Evolutionary conservation across 2,113 vertebrate species (phyloP).

Genomic region (Eulacestoma nigropectus): DNA sequence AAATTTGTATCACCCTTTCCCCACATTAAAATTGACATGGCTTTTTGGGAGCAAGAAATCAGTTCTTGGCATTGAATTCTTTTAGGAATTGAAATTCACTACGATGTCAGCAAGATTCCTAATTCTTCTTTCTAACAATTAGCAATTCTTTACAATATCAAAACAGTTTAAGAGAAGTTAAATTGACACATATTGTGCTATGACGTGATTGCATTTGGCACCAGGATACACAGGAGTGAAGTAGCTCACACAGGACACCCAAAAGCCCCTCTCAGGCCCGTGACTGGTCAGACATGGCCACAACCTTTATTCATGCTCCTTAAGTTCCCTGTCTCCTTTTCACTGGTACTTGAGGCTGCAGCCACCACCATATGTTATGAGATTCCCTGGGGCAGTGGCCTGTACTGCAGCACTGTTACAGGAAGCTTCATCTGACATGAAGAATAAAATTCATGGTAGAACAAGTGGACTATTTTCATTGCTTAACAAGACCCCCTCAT

Average conservation of each 20-base stretch:
- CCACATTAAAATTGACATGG: background rate
- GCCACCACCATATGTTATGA: fast-evolving
- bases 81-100: background rate
- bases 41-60: background rate
- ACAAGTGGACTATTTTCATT: background rate
- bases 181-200: background rate
- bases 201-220: background rate
- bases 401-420: background rate
- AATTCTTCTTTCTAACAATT: background rate
- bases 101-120: background rate
- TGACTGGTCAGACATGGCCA: background rate
- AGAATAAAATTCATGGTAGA: background rate
- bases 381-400: background rate
- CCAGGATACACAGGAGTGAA: background rate
- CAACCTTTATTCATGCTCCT: background rate
- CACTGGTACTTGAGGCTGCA: background rate
- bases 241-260: background rate
- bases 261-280: background rate
- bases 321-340: background rate
- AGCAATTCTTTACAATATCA: background rate
- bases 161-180: background rate
- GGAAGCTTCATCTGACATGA: background rate
- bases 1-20: background rate
- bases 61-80: background rate
- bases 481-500: background rate